Evolutionary conservation across 2,888 invertebrate genomes (phyloP), one percentile per base, ranked within the genome.

Genomic region (Chrysomela aeneicollis): DNA sequence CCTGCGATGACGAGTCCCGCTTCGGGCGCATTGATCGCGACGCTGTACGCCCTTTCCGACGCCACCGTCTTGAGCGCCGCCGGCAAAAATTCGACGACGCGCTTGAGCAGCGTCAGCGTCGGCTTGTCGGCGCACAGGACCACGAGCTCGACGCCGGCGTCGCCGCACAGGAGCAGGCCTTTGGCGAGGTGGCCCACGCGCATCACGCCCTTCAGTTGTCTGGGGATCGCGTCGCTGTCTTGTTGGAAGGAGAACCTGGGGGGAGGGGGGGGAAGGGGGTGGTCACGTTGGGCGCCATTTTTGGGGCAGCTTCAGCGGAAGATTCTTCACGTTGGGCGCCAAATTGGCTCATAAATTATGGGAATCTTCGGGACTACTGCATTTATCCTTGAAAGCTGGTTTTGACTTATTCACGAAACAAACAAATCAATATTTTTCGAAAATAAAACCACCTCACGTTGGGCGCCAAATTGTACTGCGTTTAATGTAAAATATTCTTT

Each of bases 101-200:
- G 90, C 80, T 94, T 92, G 67, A 99, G 86, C 73, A 98, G 86
- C 54, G 93, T 89, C 79, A 90, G 82, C 61, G 97, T 97, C 65
- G 98, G 98, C 75, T 96, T 94, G 82, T 96, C 95, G 63, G 95
- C 92, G 83, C 97, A 98, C 62, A 98, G 86, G 61, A 98, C 95
- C 35, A 98, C 98, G 68, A 98, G 87, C 74, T 96, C 92, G 61
- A 98, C 96, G 78, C 89, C 89, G 70, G 90, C 89, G 84, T 98
- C 98, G 5, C 95, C 95, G 71, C 92, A 90, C 18, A 98, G 86
- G 77, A 98, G 86, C 66, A 98, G 87, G 42, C 96, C 95, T 64
- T 95, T 95, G 52, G 94, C 93, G 60, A 96, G 84, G 79, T 93
- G 91, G 59, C 97, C 97, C 52, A 98, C 96, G 69, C 98, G 90